Evolutionary conservation across 2,888 invertebrate species (phyloP).

Genomic region (Mimumesa dahlbomi): DNA sequence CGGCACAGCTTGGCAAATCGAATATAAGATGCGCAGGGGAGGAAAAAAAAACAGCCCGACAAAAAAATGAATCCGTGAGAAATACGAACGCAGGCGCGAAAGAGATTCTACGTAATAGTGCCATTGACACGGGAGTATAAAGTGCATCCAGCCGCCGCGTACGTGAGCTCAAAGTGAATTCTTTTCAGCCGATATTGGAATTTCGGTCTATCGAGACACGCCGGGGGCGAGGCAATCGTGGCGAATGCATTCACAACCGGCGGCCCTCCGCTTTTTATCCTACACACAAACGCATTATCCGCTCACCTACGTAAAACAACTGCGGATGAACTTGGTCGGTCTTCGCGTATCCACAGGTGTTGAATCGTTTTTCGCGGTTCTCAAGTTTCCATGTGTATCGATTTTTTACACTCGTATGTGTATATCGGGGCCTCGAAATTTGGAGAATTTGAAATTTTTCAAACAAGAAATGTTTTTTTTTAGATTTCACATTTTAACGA

Average conservation of each 20-base stretch:
- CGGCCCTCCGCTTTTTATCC: slow-evolving; percentile 11
- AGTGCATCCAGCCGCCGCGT: background rate
- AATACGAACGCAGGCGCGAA: background rate
- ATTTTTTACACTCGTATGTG: too few species aligned
- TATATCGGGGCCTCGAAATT: too few species aligned
- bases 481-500: too few species aligned
- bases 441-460: too few species aligned
- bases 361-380: too few species aligned
- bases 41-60: background rate
- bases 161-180: slow-evolving; percentile 32
- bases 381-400: too few species aligned
- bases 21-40: too few species aligned
- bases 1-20: too few species aligned
- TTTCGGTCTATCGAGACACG: slow-evolving; percentile 22
- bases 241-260: background rate
- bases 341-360: too few species aligned
- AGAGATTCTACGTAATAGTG: slow-evolving; percentile 1
- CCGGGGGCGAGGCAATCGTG: background rate
- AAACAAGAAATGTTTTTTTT: too few species aligned
- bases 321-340: too few species aligned
- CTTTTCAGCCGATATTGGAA: slow-evolving; percentile 46
- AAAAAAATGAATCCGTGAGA: background rate
- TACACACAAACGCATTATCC: slow-evolving; percentile 7
- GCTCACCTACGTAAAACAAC: too few species aligned
- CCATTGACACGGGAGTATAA: slow-evolving; percentile 22